These are phyloP conservation scores for Hypercompe scribonia DNA, from an alignment of 2,888 invertebrate genomes.

Conservation along the genomic window DNA sequence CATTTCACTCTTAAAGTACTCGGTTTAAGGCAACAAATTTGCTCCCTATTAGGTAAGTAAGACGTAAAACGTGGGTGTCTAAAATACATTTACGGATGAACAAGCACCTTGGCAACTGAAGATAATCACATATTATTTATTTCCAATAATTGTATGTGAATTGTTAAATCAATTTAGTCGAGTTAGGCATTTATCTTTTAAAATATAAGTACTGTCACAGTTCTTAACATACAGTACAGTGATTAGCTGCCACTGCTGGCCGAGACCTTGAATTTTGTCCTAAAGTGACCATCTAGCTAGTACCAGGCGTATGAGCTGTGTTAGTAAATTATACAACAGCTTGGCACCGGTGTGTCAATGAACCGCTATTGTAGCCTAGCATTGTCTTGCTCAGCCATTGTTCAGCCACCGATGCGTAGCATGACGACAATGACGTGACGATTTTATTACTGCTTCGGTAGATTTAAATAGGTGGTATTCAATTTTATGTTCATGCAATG, in stretches of 20 bases:
- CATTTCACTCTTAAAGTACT: too few relatives aligned
- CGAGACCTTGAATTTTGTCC: background rate
- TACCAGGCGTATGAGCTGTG: background rate
- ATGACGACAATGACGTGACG: background rate
- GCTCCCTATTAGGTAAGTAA: too few relatives aligned
- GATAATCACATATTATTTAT: too few relatives aligned
- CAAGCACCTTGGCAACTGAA: background rate
- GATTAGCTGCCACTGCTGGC: too few relatives aligned
- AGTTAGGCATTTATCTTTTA: too few relatives aligned
- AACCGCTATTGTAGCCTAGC: slow-evolving; percentile 5
- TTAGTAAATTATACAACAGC: background rate
- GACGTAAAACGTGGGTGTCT: background rate
- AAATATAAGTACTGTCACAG: too few relatives aligned
- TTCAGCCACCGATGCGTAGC: background rate
- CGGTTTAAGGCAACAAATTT: too few relatives aligned
- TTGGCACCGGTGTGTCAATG: slow-evolving; percentile 8
- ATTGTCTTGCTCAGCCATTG: slow-evolving; percentile 6
- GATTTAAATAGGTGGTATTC: background rate
- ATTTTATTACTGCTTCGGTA: background rate
- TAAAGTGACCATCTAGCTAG: background rate
- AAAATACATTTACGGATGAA: background rate
- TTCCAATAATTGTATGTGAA: too few relatives aligned
- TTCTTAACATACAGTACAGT: too few relatives aligned
- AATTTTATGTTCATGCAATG: background rate
- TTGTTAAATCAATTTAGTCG: too few relatives aligned